These are phyloP conservation scores for Drosophila rellima DNA, from an alignment of 2,888 invertebrate species.

Conservation along the genomic window DNA sequence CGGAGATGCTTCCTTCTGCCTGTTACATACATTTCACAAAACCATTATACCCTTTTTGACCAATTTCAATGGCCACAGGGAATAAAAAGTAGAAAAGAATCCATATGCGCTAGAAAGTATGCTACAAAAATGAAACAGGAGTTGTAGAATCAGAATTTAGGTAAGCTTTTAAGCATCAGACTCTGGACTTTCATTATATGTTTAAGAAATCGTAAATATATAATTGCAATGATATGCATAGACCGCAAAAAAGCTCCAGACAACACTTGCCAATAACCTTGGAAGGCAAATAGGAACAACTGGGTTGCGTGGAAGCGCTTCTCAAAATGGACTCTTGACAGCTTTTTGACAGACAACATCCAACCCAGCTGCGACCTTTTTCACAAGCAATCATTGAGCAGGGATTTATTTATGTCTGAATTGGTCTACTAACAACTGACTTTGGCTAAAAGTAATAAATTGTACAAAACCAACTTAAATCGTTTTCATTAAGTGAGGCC, in stretches of 20 bases:
- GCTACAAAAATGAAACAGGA: conserved; percentile 37
- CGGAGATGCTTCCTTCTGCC: no score
- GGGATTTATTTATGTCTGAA: conserved; percentile 63
- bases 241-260: conserved; percentile 11
- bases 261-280: conserved; percentile 1
- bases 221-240: conserved; percentile 34
- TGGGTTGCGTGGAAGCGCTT: conserved; percentile 38
- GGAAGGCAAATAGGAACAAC: conserved; percentile 36
- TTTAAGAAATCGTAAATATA: conserved; percentile 16
- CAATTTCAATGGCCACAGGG: no score
- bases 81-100: no score
- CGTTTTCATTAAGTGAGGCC: conserved; percentile 59
- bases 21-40: no score
- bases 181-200: not conserved
- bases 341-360: conserved; percentile 57
- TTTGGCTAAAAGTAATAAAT: conserved; percentile 59
- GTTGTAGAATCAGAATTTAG: conserved; percentile 24
- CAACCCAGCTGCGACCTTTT: conserved; percentile 28
- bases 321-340: conserved; percentile 71
- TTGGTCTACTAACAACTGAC: conserved; percentile 47
- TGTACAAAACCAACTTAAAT: conserved; percentile 54
- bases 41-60: no score
- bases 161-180: conserved; percentile 25
- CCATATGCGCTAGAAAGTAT: conserved; percentile 53
- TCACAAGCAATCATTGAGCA: conserved; percentile 46